Conservation (phyloP, 2,888 invertebrate genomes). For the Vesta saturnalis region DNA sequence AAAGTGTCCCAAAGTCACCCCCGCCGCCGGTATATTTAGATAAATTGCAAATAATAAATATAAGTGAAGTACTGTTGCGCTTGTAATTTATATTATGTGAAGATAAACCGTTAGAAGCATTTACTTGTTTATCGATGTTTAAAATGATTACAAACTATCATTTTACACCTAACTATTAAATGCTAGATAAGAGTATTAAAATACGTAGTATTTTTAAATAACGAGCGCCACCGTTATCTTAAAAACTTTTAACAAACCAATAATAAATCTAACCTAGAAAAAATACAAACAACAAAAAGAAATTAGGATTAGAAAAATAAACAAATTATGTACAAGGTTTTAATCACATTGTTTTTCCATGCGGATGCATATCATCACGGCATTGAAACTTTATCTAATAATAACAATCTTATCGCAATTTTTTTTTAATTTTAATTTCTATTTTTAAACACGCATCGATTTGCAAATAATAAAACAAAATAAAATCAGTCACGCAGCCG, state of each 20-base stretch:
- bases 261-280: neutral
- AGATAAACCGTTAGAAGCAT: neutral
- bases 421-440: neutral
- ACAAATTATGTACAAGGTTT: neutral
- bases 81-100: neutral
- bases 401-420: conserved; percentile 2
- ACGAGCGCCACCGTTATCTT: neutral
- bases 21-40: no score
- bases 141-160: neutral
- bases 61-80: neutral
- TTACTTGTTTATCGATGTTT: neutral
- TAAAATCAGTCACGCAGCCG: conserved; percentile 4
- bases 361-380: neutral
- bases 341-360: neutral
- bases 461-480: conserved; percentile 3
- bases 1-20: no score
- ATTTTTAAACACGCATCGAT: neutral
- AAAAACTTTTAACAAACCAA: no score
- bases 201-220: neutral
- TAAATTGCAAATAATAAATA: no score
- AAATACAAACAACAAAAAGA: neutral
- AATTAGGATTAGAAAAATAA: conserved; percentile 3
- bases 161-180: no score
- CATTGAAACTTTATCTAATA: conserved; percentile 6
- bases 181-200: neutral